Evolutionary conservation across 2,888 invertebrate genomes (phyloP), one percentile per base, ranked within the genome.

Genomic region (Drosophila colorata): DNA sequence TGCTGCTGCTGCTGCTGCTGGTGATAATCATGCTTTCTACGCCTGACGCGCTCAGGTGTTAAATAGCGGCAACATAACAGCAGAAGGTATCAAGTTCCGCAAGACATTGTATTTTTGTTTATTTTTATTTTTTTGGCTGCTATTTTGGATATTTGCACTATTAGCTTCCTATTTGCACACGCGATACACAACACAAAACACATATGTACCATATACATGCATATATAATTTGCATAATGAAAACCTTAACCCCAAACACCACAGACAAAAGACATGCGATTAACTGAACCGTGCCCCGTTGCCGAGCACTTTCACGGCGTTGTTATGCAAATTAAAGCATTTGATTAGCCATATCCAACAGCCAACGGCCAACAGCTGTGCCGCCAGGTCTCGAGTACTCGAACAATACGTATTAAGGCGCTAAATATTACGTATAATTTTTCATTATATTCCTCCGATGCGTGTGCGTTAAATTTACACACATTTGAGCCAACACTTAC

Each of bases 301-400:
- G 70, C 64, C 48, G 59, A 53, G 59, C 68, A 79, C 79, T 79
- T 79, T 79, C 79, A 77, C 79, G 77, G 76, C 56, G 64, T 61
- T 86, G 79, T 78, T 85, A 83, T 85, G 87, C 80, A 85, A 85
- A 85, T 85, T 85, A 80, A 87, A 87, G 57, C 81, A 80, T 77
- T 85, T 80, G 79, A 80, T 78, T 80, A 69, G 78, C 69, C 76
- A 58, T 40, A 63, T 61, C 47, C 57, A 49, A 31, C 20, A 51
- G 44, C 9, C n/a, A n/a, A n/a, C n/a, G n/a, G n/a, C 47, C 57
- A 49, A 31, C 14, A 51, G 43, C n/a, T 38, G 14, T 16, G 31
- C 18, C 43, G 46, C 35, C 57, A 65, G 57, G 56, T 66, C 47
- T 49, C 43, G 23, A 49, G 74, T 60, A 56, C 56, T 20, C 41